Evolutionary conservation across 2,113 vertebrate species (phyloP), one percentile per base, ranked within the genome.

Genomic region (Lampris megalopsis): DNA sequence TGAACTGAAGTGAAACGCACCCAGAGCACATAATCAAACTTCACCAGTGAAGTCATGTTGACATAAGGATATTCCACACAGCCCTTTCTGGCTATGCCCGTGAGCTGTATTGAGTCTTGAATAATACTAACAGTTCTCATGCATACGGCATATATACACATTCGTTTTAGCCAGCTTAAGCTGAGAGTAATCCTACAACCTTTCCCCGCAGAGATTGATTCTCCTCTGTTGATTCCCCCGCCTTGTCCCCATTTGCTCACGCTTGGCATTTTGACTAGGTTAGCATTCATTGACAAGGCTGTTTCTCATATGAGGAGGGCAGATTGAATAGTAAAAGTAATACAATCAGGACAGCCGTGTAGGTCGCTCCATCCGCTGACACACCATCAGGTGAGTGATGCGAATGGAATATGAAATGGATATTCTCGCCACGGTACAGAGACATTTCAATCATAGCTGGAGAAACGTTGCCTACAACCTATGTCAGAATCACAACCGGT

Each of bases 111-210:
- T 38, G 59, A 71, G 63, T 69, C 73, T 71, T 88, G 78, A 86
- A 83, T 84, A 88, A 86, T 85, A 70, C 59, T 86, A 78, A 77
- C 64, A 62, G 70, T 61, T 75, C 71, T 9, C 43, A 40, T 24
- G 77, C 63, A 63, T 36, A 9, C 3, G 3, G 35, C 71, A 10
- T 57, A 82, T 68, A 77, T 69, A 74, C 56, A 48, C 82, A 78
- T 86, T 87, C 86, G 89, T 89, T 83, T 86, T 68, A 79, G 82
- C 85, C 77, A 71, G 75, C 75, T 81, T 87, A 69, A 66, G 79
- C 84, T 87, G 89, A 82, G 82, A 79, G 75, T 90, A 86, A 89
- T 91, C 86, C 78, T 75, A 53, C 86, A 71, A 69, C 79, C 59
- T 75, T 70, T 82, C 68, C 66, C 73, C 9, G 38, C 54, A 43